phyloP scores from a whole-genome alignment of 2,888 invertebrate genomes.

The Deladenus siricidicola region DNA sequence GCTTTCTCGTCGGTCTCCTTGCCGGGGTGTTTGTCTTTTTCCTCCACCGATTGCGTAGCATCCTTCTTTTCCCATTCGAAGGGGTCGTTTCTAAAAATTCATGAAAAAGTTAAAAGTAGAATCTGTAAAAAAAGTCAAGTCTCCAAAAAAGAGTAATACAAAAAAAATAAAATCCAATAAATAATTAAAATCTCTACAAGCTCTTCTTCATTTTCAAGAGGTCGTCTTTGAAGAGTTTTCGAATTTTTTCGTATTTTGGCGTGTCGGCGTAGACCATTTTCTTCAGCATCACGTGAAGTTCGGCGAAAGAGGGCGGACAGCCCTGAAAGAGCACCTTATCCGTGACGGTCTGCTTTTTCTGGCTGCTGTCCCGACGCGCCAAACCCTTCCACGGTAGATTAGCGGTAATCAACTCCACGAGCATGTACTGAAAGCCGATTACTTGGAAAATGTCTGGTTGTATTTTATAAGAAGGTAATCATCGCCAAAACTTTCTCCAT shows the following conservation, averaged over 20 bases:
- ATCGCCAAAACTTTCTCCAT: too few species aligned
- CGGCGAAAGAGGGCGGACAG: constrained; percentile 34
- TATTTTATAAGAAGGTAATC: too few species aligned
- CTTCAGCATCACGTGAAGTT: constrained; percentile 29
- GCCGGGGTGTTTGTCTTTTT: constrained; percentile 2
- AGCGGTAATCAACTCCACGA: constrained; percentile 39
- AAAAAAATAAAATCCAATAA: too few species aligned
- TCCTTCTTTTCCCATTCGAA: constrained; percentile 40
- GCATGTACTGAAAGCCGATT: constrained; percentile 32
- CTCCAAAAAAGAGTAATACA: too few species aligned
- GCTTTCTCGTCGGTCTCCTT: constrained; percentile 31
- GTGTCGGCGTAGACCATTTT: constrained; percentile 33
- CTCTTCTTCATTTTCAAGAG: constrained; percentile 28
- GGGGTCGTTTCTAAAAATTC: constrained; percentile 34
- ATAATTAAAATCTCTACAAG: too few species aligned
- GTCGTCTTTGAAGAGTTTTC: constrained; percentile 30
- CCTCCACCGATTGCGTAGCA: not conserved
- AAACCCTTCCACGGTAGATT: constrained; percentile 45
- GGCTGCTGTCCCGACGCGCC: constrained; percentile 33
- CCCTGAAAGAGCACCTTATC: constrained; percentile 31
- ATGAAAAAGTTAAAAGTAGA: not conserved
- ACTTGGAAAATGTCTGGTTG: too few species aligned
- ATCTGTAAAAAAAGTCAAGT: not conserved
- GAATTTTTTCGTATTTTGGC: constrained; percentile 31
- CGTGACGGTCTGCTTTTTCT: constrained; percentile 32